Percentiles rank a stretch among this genome's conserved stretches.
Conservation (phyloP, 92 coral and sea anemone species). For the Epizoanthus illoricatus region DNA sequence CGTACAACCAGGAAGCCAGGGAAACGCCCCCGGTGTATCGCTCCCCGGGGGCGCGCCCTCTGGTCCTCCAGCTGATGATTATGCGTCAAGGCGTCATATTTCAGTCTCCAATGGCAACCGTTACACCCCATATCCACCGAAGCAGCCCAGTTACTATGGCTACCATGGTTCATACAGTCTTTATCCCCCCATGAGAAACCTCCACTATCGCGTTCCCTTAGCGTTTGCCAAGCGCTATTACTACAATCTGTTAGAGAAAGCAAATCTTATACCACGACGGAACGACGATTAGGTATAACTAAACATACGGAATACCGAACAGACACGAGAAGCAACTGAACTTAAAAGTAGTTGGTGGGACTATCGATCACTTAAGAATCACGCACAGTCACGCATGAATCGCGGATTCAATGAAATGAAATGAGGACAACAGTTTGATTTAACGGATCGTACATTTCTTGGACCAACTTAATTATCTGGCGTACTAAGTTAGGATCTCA, state of each 20-base stretch:
- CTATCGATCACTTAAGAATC: too few species aligned
- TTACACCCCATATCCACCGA: not conserved
- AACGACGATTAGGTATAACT: not conserved
- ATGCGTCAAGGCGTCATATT: conserved; percentile 3
- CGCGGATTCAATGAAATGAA: too few species aligned
- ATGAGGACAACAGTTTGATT: too few species aligned
- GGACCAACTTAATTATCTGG: too few species aligned
- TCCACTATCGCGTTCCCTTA: conserved; percentile 11
- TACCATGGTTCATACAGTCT: not conserved
- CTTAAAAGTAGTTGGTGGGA: too few species aligned
- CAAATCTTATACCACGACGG: not conserved
- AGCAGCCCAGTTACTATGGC: not conserved
- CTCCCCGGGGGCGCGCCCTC: not conserved
- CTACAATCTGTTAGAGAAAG: not conserved
- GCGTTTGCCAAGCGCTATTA: conserved; percentile 1
- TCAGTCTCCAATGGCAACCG: not conserved
- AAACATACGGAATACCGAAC: not conserved
- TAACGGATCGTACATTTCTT: too few species aligned
- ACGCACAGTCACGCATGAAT: too few species aligned
- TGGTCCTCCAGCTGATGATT: conserved; percentile 3
- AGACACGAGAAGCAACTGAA: not conserved
- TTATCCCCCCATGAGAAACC: not conserved
- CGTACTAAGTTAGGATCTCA: too few species aligned
- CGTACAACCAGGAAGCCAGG: not conserved
- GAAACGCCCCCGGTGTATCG: not conserved